These are phyloP conservation scores for Mormyrus iriodes DNA, from an alignment of 2,113 vertebrate species.

Conservation along the genomic window DNA sequence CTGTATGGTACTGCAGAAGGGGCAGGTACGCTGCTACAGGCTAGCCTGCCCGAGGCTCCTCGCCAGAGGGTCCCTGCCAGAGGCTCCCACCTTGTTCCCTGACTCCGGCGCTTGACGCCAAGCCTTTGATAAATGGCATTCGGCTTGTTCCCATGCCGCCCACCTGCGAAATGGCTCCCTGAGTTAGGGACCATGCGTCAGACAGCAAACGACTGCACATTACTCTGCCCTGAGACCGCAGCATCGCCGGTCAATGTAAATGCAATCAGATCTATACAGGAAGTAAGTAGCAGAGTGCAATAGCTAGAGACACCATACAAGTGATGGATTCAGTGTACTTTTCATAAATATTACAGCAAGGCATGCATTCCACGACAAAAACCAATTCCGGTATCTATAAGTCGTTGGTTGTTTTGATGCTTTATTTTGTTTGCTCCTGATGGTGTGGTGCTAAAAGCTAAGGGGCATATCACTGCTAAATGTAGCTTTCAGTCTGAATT, in stretches of 20 bases:
- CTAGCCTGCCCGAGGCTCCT: not conserved
- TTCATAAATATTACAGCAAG: conserved; percentile 1
- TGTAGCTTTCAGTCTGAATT: conserved; percentile 17
- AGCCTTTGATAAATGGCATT: conserved; percentile 13
- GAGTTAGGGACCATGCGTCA: not conserved
- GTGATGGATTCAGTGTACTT: not conserved
- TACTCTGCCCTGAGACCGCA: not conserved
- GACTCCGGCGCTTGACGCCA: not conserved
- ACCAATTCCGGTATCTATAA: conserved; percentile 9
- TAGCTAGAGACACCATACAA: not conserved
- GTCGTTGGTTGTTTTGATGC: not conserved
- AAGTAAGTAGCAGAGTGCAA: not conserved
- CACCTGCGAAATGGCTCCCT: not conserved
- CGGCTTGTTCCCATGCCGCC: not conserved
- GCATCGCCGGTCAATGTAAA: conserved; percentile 1
- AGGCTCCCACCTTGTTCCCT: not conserved
- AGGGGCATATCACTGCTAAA: conserved; percentile 3
- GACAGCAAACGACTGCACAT: not conserved
- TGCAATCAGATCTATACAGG: conserved; percentile 10
- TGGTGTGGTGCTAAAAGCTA: not conserved
- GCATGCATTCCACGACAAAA: not conserved
- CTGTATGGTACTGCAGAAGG: not conserved
- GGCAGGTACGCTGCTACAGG: not conserved
- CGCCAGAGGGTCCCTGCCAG: not conserved
- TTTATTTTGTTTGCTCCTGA: conserved; percentile 13